A percentile compares a stretch with the other conserved stretches of the same genome.
Evolutionary conservation across 2,113 vertebrate species (phyloP).

Genomic region (Microtus oregoni): DNA sequence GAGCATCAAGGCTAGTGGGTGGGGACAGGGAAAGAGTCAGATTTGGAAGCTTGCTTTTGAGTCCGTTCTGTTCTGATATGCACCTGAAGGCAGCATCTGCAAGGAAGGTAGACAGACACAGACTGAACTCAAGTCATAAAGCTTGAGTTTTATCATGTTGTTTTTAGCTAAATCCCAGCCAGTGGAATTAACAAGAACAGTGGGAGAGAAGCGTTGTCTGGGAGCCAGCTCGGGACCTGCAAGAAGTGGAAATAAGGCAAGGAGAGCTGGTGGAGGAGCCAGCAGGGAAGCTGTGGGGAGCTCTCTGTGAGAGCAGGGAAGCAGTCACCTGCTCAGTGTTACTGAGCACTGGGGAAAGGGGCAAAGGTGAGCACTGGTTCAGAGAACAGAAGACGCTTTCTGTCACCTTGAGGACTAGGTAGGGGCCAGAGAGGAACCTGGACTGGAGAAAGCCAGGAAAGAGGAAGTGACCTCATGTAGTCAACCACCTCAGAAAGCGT

Average conservation of each 20-base stretch:
- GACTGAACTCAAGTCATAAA: background rate
- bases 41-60: background rate
- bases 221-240: background rate
- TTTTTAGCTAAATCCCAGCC: background rate
- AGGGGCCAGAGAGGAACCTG: background rate
- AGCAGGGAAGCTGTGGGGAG: rapidly evolving
- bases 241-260: background rate
- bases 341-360: background rate
- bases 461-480: background rate
- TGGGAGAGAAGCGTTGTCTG: background rate
- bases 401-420: background rate
- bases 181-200: background rate
- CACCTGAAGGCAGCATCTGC: background rate
- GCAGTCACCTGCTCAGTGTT: background rate
- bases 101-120: background rate
- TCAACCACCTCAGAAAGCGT: too few relatives aligned
- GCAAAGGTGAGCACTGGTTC: background rate
- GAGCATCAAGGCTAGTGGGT: background rate
- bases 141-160: background rate
- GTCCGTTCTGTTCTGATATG: background rate
- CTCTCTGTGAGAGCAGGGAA: background rate
- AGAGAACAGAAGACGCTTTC: background rate
- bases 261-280: background rate
- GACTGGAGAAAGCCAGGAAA: background rate
- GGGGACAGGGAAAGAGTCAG: background rate